These are phyloP conservation scores for Eudasyphora cyanicolor DNA, from an alignment of 2,888 invertebrate genomes.

Conservation along the genomic window DNA sequence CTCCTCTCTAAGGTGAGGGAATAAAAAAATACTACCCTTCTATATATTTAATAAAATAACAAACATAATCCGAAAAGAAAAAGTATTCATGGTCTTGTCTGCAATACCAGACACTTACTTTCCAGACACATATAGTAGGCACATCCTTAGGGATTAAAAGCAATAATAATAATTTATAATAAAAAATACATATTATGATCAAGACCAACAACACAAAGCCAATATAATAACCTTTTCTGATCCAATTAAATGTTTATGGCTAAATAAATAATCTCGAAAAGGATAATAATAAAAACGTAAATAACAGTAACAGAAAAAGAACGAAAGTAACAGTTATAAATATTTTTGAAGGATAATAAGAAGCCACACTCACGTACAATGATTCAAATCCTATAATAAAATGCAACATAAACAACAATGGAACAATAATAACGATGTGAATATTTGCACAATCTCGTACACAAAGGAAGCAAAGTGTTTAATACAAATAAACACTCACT, in stretches of 20 bases:
- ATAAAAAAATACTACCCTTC: too few species aligned
- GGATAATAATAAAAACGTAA: constrained; percentile 33
- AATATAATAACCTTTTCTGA: constrained; percentile 41
- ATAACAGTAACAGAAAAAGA: constrained; percentile 4
- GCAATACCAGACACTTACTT: too few species aligned
- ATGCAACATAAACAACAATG: constrained; percentile 11
- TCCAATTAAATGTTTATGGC: constrained; percentile 55
- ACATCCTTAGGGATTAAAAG: not conserved
- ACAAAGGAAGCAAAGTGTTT: constrained; percentile 44
- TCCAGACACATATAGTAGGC: too few species aligned
- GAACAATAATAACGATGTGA: constrained; percentile 27
- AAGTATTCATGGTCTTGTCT: too few species aligned
- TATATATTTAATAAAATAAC: too few species aligned
- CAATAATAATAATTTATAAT: too few species aligned
- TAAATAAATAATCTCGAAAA: constrained; percentile 34
- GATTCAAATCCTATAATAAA: too few species aligned
- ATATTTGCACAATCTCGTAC: constrained; percentile 26
- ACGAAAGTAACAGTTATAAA: too few species aligned
- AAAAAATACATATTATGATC: not conserved
- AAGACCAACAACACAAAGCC: not conserved
- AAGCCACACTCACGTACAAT: too few species aligned
- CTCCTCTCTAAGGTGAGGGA: too few species aligned
- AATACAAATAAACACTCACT: constrained; percentile 52
- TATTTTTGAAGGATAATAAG: too few species aligned
- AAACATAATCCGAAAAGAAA: too few species aligned